Conservation (phyloP, 2,888 invertebrate genomes). For the Andrena chrysosceles region DNA sequence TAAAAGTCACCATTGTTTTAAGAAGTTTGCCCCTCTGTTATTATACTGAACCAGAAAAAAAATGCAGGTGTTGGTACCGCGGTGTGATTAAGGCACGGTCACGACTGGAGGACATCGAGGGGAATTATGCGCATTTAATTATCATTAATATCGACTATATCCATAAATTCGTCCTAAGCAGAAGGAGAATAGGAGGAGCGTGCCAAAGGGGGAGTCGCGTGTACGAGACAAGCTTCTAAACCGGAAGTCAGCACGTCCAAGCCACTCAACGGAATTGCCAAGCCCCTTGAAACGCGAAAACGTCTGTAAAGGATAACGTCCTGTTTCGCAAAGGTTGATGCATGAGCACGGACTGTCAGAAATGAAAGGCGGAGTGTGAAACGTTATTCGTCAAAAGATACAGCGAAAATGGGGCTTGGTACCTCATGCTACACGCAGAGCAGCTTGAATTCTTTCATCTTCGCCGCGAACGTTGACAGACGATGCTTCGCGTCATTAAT, state of each 20-base stretch:
- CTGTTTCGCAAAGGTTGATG: conserved; percentile 60
- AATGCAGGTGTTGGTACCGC: conserved; percentile 1
- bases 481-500: not conserved
- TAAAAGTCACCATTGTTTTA: not conserved
- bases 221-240: conserved; percentile 50
- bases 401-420: conserved; percentile 18
- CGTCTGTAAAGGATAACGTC: conserved; percentile 51
- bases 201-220: conserved; percentile 34
- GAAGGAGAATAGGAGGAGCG: conserved; percentile 23
- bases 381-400: conserved; percentile 48
- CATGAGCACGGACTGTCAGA: conserved; percentile 57
- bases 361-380: conserved; percentile 35
- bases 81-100: conserved; percentile 31
- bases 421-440: not conserved
- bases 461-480: not conserved
- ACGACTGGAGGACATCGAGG: not conserved
- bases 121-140: conserved; percentile 73
- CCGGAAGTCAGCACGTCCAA: conserved; percentile 60
- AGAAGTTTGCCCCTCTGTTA: not conserved
- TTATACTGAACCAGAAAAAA: conserved; percentile 11
- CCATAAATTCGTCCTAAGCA: conserved; percentile 59
- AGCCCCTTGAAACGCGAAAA: conserved; percentile 56
- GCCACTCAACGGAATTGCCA: conserved; percentile 74
- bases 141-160: conserved; percentile 67
- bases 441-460: conserved; percentile 1